Evolutionary conservation across 2,888 invertebrate species (phyloP), one percentile per base, ranked within the genome.

Genomic region (Brassicogethes aeneus): DNA sequence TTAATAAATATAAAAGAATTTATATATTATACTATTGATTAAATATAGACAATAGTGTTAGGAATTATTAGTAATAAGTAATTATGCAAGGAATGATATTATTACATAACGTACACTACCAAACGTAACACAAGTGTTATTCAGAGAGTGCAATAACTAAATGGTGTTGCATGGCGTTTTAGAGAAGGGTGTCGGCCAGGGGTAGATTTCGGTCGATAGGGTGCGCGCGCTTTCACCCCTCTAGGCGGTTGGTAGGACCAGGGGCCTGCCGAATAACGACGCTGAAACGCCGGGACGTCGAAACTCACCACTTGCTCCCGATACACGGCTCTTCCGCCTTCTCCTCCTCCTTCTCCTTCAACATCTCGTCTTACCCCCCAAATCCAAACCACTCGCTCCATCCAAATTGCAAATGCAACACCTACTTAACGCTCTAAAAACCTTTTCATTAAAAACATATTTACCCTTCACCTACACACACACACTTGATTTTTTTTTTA

Each of bases 101-200:
- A 68, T 68, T 69, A 70, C 69, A 70, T 70, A 70, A 70, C 71
- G 71, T 70, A 70, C 70, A 71, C 70, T 72, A 73, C 73, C 71
- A 72, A 74, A 74, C 72, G 73, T 73, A 74, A 74, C 73, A 74
- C 74, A 74, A 74, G 73, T 74, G 72, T 73, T 71, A 72, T 72
- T 71, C 71, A 71, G 71, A 72, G 71, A 72, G 74, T 74, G 73
- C 74, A 72, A 71, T 72, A 75, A 74, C 74, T 74, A 75, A 75
- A 75, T 75, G 74, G 71, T 70, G 68, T 66, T 66, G 68, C 66
- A 65, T 67, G 64, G 69, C 65, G 62, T 61, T 67, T 60, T 64
- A 59, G 60, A 59, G 61, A 66, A 65, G 66, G 68, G 76, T 75
- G 65, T 75, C 75, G 65, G 64, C 68, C 60, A 61, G 63, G 64